Percentiles rank a stretch among this genome's conserved stretches.
Conservation (phyloP, 2,888 invertebrate species). For the Carabus problematicus region DNA sequence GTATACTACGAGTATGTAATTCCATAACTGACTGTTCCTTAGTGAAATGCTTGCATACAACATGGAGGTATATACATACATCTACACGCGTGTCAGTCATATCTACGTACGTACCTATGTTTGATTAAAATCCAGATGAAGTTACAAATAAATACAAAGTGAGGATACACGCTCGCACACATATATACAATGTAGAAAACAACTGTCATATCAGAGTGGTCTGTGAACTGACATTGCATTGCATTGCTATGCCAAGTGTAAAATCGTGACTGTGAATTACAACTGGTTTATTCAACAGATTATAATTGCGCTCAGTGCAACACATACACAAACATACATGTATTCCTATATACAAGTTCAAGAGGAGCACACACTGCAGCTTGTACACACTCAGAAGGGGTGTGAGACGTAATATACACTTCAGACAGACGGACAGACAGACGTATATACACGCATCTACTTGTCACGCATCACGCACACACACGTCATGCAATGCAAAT, state of each 20-base stretch:
- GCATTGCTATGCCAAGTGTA: slow-evolving; percentile 22
- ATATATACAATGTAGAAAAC: slow-evolving; percentile 26
- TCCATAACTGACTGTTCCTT: too few relatives aligned
- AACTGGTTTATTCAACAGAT: slow-evolving; percentile 48
- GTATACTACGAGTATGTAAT: too few relatives aligned
- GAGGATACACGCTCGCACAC: background rate
- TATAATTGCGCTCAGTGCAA: slow-evolving; percentile 45
- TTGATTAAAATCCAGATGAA: background rate
- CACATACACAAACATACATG: slow-evolving; percentile 5
- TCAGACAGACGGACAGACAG: slow-evolving; percentile 15
- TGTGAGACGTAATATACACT: slow-evolving; percentile 18
- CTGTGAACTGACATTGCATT: slow-evolving; percentile 35
- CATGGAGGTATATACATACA: background rate
- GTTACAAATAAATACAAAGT: background rate
- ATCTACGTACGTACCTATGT: slow-evolving; percentile 15
- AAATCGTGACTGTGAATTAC: slow-evolving; percentile 45
- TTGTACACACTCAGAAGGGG: background rate
- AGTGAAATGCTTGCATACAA: background rate
- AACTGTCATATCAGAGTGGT: slow-evolving; percentile 31
- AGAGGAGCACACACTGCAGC: slow-evolving; percentile 17
- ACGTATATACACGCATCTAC: slow-evolving; percentile 5
- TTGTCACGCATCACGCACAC: background rate
- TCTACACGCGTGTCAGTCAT: background rate
- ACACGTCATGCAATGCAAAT: background rate
- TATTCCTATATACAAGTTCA: background rate